Base-by-base conservation (phyloP, 2,888 invertebrate genomes). In the Strigamia crassipes region DNA sequence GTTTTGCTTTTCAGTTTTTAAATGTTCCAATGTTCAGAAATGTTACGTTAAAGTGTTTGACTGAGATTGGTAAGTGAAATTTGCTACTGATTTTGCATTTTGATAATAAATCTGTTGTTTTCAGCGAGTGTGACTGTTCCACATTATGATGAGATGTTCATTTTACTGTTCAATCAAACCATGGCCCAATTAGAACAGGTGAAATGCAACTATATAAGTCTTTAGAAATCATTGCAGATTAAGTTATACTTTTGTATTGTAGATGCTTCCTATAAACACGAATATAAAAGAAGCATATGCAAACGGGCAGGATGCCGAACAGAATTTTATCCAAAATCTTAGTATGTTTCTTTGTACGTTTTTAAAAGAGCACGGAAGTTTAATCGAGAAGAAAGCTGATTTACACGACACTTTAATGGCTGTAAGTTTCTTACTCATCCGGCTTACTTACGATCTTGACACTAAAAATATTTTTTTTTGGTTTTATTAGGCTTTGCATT, bases 271-370 rank as follows among this genome's bases (percentile, higher is more conserved):
- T 1, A 89, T 94, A 77, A 92, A 92, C 82, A 96, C 97, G 56
- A 96, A 98, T 87, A 96, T 99, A 87, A 93, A 94, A 85, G 94
- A 94, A 84, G 97, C 98, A 0, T 99, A 99, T 89, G 93, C 96
- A 80, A 92, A 92, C 84, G 99, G 99, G 31, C 92, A 93, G 85
- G 98, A 99, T 89, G 95, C 96, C 87, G 99, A 99, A 88, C 99
- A 99, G 89, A 96, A 97, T 87, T 99, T 99, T 88, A 98, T 99
- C 83, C 98, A 99, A 87, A 99, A 99, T 89, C 91, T 99, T 85
- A 97, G 98, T 82, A 92, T 99, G 90, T 99, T 99, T 89, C 90
- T 99, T 81, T 97, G 97, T 88, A 96, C 97, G 84, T 99, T 94
- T 89, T 90, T 99, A 66, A 97, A 97, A 88, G 97, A 98, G 86